Percentiles rank a stretch among this genome's conserved stretches.
Evolutionary conservation across 2,113 vertebrate genomes (phyloP).

Genomic region (Etia nguti): DNA sequence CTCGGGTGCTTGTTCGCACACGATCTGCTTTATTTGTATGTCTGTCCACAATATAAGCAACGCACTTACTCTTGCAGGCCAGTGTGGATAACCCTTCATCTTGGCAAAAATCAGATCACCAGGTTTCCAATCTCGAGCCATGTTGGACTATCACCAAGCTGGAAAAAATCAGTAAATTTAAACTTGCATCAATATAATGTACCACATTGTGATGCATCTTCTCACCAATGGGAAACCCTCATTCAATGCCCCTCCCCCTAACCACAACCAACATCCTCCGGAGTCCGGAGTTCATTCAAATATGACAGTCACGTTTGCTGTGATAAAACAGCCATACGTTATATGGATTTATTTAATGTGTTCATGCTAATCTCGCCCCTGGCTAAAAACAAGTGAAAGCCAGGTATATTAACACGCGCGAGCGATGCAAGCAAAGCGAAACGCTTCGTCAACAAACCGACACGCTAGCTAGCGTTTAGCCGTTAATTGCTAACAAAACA

Average conservation of each 20-base stretch:
- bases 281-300: neutral
- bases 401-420: neutral
- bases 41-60: neutral
- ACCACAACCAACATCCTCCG: neutral
- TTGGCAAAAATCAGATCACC: slow-evolving; percentile 96
- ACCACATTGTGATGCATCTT: neutral
- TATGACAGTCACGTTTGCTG: neutral
- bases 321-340: neutral
- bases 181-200: neutral
- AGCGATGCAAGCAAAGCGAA: neutral
- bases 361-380: neutral
- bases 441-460: neutral
- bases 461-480: neutral
- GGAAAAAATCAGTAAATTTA: neutral
- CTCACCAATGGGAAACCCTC: neutral
- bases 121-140: slow-evolving; percentile 91
- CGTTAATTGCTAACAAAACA: neutral
- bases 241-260: slow-evolving; percentile 24
- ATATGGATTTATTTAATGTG: neutral
- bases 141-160: slow-evolving; percentile 34
- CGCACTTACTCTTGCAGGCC: slow-evolving; percentile 87
- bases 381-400: neutral
- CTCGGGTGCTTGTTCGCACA: neutral
- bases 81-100: slow-evolving; percentile 98
- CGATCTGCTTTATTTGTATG: neutral